A percentile compares a stretch with the other conserved stretches of the same genome.
phyloP scores from a whole-genome alignment of 2,797 vertebrate genomes.

The Microctenopoma lineatum region DNA sequence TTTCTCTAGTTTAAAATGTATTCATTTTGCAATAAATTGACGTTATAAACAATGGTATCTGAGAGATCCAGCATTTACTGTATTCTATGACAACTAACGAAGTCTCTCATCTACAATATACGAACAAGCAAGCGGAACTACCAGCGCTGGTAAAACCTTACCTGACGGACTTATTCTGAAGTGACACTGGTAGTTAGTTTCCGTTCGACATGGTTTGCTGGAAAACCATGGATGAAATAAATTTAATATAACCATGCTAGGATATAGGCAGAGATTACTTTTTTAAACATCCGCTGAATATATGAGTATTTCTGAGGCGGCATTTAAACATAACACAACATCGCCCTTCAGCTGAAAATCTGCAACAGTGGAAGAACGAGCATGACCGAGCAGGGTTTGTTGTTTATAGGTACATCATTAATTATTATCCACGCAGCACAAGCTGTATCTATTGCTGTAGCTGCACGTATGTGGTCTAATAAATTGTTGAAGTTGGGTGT shows the following conservation, averaged over 20 bases:
- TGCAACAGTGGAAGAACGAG: constrained; percentile 10
- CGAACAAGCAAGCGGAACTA: constrained; percentile 49
- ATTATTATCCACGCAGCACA: background rate
- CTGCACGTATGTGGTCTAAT: background rate
- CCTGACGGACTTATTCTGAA: constrained; percentile 35
- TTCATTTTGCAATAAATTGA: no score
- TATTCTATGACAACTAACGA: no score
- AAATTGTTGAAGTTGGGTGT: background rate
- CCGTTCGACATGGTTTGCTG: background rate
- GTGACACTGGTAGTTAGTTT: constrained; percentile 41
- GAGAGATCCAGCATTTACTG: no score
- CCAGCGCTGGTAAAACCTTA: background rate
- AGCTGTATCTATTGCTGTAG: background rate
- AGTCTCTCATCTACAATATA: background rate
- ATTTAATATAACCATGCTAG: no score
- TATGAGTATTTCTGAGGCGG: background rate
- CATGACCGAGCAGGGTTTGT: constrained; percentile 64
- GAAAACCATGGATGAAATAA: background rate
- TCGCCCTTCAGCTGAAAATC: constrained; percentile 6
- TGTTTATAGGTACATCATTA: constrained; percentile 59
- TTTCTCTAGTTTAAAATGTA: no score
- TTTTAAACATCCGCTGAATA: background rate
- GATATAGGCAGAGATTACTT: no score
- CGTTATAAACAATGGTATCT: no score
- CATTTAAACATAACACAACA: background rate